phyloP scores from a whole-genome alignment of 2,888 invertebrate genomes.

The Dendrolimus pini region DNA sequence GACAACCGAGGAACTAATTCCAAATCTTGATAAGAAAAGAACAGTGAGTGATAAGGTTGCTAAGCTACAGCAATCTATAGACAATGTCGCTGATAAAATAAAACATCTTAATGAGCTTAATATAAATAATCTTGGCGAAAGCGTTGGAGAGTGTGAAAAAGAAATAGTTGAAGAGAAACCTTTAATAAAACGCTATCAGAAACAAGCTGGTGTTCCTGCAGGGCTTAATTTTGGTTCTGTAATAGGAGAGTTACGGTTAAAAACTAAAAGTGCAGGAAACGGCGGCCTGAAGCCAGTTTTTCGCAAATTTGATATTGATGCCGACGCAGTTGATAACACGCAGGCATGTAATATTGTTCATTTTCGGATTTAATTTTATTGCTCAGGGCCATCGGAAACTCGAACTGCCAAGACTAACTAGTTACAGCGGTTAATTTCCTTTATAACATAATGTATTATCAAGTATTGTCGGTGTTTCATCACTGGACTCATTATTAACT shows the following conservation, averaged over 20 bases:
- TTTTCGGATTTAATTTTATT: conserved; percentile 2
- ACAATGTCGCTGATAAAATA: conserved; percentile 41
- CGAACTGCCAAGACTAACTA: neutral
- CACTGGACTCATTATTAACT: neutral
- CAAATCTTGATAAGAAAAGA: conserved; percentile 20
- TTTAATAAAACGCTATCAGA: conserved; percentile 47
- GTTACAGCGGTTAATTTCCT: neutral
- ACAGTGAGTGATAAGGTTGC: conserved; percentile 35
- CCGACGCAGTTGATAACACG: conserved; percentile 36
- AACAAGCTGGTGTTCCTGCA: conserved; percentile 48
- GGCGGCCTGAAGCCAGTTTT: conserved; percentile 63
- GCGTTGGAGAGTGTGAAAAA: conserved; percentile 10
- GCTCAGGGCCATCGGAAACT: conserved; percentile 14
- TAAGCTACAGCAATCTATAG: conserved; percentile 36
- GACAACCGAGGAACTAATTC: conserved; percentile 19
- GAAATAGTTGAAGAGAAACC: conserved; percentile 32
- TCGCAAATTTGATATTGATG: conserved; percentile 56
- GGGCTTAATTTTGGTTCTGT: conserved; percentile 64
- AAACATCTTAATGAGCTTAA: conserved; percentile 29
- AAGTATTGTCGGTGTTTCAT: neutral
- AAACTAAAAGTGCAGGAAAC: conserved; percentile 51
- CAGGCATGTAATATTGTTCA: conserved; percentile 42
- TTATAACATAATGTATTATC: neutral
- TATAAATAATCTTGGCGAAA: conserved; percentile 12
- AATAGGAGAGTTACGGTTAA: conserved; percentile 62